Evolutionary conservation across 1,140 invertebrate genomes (phyloP).

Genomic region (Maniola jurtina): DNA sequence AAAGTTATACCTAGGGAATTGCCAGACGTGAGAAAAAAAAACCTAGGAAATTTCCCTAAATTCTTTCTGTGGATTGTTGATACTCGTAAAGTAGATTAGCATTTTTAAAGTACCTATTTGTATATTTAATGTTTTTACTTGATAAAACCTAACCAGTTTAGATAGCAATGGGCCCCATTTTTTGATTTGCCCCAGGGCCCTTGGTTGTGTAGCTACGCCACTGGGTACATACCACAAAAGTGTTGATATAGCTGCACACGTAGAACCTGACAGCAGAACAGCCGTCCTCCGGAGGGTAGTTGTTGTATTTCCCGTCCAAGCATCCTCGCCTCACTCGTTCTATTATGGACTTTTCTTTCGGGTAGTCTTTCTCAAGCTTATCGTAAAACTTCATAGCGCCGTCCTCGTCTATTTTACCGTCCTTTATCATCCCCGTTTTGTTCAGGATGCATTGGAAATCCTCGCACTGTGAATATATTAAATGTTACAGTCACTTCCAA

Average conservation of each 20-base stretch:
- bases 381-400: slow-evolving; percentile 30
- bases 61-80: too few relatives aligned
- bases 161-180: too few relatives aligned
- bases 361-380: slow-evolving; percentile 24
- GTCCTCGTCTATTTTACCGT: slow-evolving; percentile 34
- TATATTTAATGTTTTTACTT: too few relatives aligned
- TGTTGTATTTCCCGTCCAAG: slow-evolving; percentile 31
- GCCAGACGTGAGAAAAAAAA: too few relatives aligned
- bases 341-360: slow-evolving; percentile 26
- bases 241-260: slow-evolving; percentile 32
- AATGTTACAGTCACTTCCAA: too few relatives aligned
- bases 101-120: too few relatives aligned
- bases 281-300: slow-evolving; percentile 29
- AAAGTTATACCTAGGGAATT: too few relatives aligned
- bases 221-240: slow-evolving; percentile 25
- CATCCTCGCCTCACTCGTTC: slow-evolving; percentile 33
- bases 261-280: slow-evolving; percentile 39
- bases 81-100: too few relatives aligned
- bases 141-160: too few relatives aligned
- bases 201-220: too few relatives aligned
- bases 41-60: too few relatives aligned
- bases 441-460: slow-evolving; percentile 36
- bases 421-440: slow-evolving; percentile 32
- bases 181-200: too few relatives aligned
- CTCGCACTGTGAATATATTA: slow-evolving; percentile 34